A percentile compares a stretch with the other conserved stretches of the same genome.
Conservation (phyloP, 1,140 invertebrate species). For the Sycophaga agraensis region DNA sequence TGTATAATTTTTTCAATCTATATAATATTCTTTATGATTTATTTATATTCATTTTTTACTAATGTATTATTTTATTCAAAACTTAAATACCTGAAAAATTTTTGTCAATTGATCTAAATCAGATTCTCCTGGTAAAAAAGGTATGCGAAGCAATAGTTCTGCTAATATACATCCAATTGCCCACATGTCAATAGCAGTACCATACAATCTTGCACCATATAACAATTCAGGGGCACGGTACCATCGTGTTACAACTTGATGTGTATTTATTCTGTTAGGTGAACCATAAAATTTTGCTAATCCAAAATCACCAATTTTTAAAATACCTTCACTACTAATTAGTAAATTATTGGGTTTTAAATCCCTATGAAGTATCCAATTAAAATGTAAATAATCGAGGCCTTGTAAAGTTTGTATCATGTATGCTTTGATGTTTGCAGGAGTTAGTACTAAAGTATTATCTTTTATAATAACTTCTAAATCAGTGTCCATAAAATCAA, state of each 20-base stretch:
- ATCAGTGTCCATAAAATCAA: constrained; percentile 99
- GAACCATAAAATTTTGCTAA: constrained; percentile 96
- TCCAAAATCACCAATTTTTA: constrained; percentile 99
- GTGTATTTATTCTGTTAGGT: constrained; percentile 93
- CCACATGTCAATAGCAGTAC: constrained; percentile 98
- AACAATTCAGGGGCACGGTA: constrained; percentile 93
- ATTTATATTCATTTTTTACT: too few species aligned
- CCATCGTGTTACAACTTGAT: constrained; percentile 97
- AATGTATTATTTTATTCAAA: background rate
- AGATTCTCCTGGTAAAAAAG: constrained; percentile 94
- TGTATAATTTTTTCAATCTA: too few species aligned
- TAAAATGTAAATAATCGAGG: constrained; percentile 91
- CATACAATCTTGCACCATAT: constrained; percentile 93
- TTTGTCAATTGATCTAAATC: constrained; percentile 94
- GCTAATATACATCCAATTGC: constrained; percentile 97
- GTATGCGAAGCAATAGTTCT: constrained; percentile 87
- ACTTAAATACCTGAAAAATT: constrained; percentile 80
- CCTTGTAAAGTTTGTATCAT: constrained; percentile 93
- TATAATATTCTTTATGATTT: background rate
- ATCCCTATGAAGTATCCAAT: constrained; percentile 98
- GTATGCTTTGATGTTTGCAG: constrained; percentile 94
- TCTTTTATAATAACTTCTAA: constrained; percentile 92
- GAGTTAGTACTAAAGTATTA: constrained; percentile 83
- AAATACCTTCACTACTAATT: constrained; percentile 86
- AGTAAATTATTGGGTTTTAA: constrained; percentile 98